phyloP scores from a whole-genome alignment of 2,113 vertebrate genomes.

The Cavia porcellus region DNA sequence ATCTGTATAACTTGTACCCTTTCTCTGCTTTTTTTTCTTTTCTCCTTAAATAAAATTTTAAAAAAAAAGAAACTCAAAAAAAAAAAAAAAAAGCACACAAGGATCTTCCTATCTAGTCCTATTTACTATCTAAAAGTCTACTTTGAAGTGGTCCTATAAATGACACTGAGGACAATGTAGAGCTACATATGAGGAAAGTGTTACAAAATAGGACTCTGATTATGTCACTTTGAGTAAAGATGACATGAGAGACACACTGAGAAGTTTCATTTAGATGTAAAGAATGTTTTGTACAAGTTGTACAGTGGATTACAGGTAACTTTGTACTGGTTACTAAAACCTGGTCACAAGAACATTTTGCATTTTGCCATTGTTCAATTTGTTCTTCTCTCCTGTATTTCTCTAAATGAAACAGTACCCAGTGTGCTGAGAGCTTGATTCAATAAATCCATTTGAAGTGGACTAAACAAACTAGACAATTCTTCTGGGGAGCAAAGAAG shows the following conservation, averaged over 20 bases:
- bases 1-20: no score
- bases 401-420: not conserved
- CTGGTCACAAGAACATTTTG: not conserved
- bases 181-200: not conserved
- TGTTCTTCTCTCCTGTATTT: not conserved
- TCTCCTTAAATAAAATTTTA: no score
- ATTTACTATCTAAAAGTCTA: not conserved
- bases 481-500: not conserved
- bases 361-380: not conserved
- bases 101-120: not conserved
- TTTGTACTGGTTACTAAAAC: not conserved
- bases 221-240: conserved; percentile 3
- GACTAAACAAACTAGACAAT: not conserved
- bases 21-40: no score
- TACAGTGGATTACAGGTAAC: not conserved
- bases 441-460: not conserved
- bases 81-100: not conserved
- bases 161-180: not conserved
- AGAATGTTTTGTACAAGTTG: not conserved
- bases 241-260: not conserved
- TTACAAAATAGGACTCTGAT: not conserved
- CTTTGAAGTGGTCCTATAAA: not conserved
- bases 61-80: no score
- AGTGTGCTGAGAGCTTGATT: not conserved
- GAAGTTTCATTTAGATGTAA: not conserved